A percentile compares a stretch with the other conserved stretches of the same genome.
Evolutionary conservation across 2,113 vertebrate genomes (phyloP).

Genomic region (Amblyornis subalaris): DNA sequence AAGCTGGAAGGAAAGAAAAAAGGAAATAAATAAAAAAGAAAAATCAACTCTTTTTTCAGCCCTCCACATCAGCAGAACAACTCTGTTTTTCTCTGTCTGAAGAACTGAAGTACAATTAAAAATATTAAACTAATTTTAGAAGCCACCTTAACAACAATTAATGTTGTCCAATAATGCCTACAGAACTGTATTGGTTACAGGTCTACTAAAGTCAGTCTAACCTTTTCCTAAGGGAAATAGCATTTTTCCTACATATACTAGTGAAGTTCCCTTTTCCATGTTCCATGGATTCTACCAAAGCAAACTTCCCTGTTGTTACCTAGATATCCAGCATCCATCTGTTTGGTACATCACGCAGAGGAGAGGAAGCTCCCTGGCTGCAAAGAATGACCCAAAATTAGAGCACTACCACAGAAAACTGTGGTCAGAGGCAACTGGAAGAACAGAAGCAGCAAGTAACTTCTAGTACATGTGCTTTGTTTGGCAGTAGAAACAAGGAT

Average conservation of each 20-base stretch:
- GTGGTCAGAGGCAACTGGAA: not conserved
- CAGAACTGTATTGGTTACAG: not conserved
- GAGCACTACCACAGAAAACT: not conserved
- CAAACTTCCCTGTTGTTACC: not conserved
- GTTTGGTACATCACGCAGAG: fast-evolving
- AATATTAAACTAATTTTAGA: not conserved
- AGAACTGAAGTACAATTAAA: not conserved
- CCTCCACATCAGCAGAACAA: not conserved
- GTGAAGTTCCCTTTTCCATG: not conserved
- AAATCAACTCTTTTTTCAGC: not conserved
- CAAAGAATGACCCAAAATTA: not conserved
- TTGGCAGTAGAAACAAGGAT: not conserved
- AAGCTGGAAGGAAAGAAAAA: not conserved
- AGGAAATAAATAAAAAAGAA: not conserved
- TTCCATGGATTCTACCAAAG: not conserved
- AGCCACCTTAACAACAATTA: not conserved
- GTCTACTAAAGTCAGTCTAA: not conserved
- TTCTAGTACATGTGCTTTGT: not conserved
- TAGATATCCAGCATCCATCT: not conserved
- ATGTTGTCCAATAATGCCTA: not conserved
- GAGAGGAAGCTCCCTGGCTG: not conserved
- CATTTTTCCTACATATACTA: not conserved
- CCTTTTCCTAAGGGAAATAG: not conserved
- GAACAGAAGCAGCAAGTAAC: not conserved
- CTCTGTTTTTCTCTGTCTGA: not conserved